Percentiles rank a stretch among this genome's conserved stretches.
Conservation (phyloP, 2,797 vertebrate species). For the Sebastes steindachneri region DNA sequence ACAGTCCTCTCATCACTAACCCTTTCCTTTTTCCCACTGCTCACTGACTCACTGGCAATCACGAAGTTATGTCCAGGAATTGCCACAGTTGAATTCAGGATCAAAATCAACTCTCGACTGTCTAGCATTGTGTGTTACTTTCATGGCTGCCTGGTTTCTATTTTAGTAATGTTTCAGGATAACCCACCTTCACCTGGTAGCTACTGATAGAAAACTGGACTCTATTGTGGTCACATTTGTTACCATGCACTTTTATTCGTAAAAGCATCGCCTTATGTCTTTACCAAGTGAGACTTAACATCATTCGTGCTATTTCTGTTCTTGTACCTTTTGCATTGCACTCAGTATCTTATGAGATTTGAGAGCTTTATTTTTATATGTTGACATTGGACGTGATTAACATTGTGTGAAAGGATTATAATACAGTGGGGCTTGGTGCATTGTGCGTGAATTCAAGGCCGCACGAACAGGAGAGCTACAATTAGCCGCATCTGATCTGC, state of each 20-base stretch:
- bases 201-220: not conserved
- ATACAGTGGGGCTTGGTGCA: slow-evolving; percentile 13
- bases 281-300: not conserved
- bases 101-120: too few relatives aligned
- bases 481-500: slow-evolving; percentile 41
- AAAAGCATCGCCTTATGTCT: not conserved
- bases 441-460: slow-evolving; percentile 54
- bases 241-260: not conserved
- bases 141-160: too few relatives aligned
- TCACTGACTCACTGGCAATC: not conserved
- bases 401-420: slow-evolving; percentile 38
- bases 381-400: slow-evolving; percentile 33
- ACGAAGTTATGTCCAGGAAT: too few relatives aligned
- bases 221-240: not conserved
- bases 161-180: too few relatives aligned
- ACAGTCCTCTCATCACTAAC: too few relatives aligned
- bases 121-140: too few relatives aligned
- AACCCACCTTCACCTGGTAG: not conserved
- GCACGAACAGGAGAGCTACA: slow-evolving; percentile 22
- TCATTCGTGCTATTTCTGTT: not conserved
- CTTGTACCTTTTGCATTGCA: slow-evolving; percentile 2
- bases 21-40: not conserved
- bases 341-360: slow-evolving; percentile 11
- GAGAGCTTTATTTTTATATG: slow-evolving; percentile 21
- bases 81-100: too few relatives aligned